Evolutionary conservation across 2,888 invertebrate genomes (phyloP).

Genomic region (Erebia epiphron): DNA sequence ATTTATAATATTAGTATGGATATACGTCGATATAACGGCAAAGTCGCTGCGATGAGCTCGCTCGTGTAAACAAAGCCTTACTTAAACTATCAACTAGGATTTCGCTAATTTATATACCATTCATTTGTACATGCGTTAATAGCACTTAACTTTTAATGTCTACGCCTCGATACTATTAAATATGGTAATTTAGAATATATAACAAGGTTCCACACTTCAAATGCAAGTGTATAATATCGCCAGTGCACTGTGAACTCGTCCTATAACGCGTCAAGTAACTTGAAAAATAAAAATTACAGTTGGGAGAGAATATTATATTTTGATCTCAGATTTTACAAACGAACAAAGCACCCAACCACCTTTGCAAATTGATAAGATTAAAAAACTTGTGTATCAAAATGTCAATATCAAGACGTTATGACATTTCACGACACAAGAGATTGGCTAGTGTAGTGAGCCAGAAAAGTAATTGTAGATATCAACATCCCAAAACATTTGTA

Average conservation of each 20-base stretch:
- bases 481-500: no score
- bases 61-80: conserved; percentile 25
- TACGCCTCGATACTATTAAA: conserved; percentile 63
- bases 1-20: no score
- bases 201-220: conserved; percentile 28
- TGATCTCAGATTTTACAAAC: no score
- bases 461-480: no score
- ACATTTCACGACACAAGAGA: background rate
- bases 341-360: no score
- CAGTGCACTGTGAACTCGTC: conserved; percentile 1
- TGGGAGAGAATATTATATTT: no score
- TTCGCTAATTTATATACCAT: conserved; percentile 72
- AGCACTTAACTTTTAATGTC: conserved; percentile 69
- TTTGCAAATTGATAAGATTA: background rate
- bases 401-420: background rate
- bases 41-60: background rate
- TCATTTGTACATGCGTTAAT: conserved; percentile 76
- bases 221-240: conserved; percentile 8
- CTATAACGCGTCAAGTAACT: background rate
- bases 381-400: background rate
- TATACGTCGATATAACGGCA: background rate
- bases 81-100: conserved; percentile 64
- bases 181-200: conserved; percentile 71
- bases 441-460: background rate
- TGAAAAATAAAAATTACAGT: background rate